Evolutionary conservation across 2,888 invertebrate species (phyloP).

Genomic region (Leucozona laternaria): DNA sequence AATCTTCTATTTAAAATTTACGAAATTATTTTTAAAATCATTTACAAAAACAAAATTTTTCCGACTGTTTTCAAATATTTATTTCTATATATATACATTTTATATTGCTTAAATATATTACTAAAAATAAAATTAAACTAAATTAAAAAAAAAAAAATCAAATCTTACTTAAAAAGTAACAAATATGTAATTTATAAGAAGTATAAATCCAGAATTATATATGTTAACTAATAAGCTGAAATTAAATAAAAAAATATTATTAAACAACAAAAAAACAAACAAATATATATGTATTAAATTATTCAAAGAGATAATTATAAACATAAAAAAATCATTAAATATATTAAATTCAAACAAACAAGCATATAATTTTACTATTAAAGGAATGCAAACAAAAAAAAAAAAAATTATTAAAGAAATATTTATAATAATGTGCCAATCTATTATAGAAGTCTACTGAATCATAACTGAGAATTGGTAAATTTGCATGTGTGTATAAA

Average conservation of each 20-base stretch:
- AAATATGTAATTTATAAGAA: slow-evolving; percentile 61
- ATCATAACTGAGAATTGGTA: slow-evolving; percentile 59
- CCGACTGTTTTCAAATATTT: slow-evolving; percentile 46
- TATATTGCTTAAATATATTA: slow-evolving; percentile 14
- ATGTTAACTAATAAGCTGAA: slow-evolving; percentile 36
- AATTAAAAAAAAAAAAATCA: slow-evolving; percentile 43
- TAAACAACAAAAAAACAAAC: neutral
- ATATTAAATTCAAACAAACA: slow-evolving; percentile 38
- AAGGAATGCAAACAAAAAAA: slow-evolving; percentile 5
- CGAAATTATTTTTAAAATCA: neutral
- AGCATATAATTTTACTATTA: slow-evolving; percentile 58
- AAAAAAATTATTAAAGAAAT: slow-evolving; percentile 12
- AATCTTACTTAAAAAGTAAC: slow-evolving; percentile 72
- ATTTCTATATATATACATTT: slow-evolving; percentile 30
- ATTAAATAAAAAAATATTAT: slow-evolving; percentile 16
- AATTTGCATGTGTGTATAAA: slow-evolving; percentile 61
- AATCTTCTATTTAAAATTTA: neutral
- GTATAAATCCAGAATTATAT: slow-evolving; percentile 58
- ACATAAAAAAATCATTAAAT: slow-evolving; percentile 13
- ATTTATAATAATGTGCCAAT: slow-evolving; percentile 66
- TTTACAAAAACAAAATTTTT: neutral
- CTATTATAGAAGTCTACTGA: slow-evolving; percentile 64
- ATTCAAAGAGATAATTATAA: slow-evolving; percentile 34
- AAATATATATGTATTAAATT: slow-evolving; percentile 34
- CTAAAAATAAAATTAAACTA: slow-evolving; percentile 18